Percentiles rank a stretch among this genome's conserved stretches.
Conservation (phyloP, 1,140 invertebrate genomes). For the Bombyx mandarina region DNA sequence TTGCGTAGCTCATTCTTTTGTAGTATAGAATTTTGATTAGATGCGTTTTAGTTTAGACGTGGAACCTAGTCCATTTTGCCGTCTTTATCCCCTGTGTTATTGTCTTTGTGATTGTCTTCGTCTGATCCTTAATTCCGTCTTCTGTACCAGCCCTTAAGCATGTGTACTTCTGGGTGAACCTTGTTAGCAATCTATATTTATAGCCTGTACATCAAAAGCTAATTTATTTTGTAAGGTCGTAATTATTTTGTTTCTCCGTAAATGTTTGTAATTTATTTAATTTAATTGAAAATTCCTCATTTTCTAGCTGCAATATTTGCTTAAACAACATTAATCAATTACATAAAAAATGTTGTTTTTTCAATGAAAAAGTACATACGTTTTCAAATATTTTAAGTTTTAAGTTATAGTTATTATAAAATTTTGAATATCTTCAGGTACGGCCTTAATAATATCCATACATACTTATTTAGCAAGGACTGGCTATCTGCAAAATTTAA, state of each 20-base stretch:
- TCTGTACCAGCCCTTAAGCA: slow-evolving; percentile 32
- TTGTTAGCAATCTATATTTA: slow-evolving; percentile 16
- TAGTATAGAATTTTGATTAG: slow-evolving; percentile 37
- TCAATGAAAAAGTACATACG: no score
- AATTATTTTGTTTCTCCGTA: slow-evolving; percentile 4
- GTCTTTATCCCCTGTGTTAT: slow-evolving; percentile 26
- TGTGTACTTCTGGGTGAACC: slow-evolving; percentile 29
- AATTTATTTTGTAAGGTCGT: slow-evolving; percentile 10
- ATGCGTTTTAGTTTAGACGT: slow-evolving; percentile 26
- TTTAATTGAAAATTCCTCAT: slow-evolving; percentile 7
- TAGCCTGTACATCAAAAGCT: neutral
- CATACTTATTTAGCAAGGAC: no score
- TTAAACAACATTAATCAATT: slow-evolving; percentile 8
- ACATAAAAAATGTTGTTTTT: neutral
- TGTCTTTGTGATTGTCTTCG: slow-evolving; percentile 23
- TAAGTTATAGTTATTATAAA: slow-evolving; percentile 1
- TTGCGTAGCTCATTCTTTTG: slow-evolving; percentile 32
- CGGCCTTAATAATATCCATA: no score
- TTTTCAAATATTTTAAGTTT: neutral
- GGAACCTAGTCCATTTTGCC: slow-evolving; percentile 27
- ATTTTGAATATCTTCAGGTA: slow-evolving; percentile 1
- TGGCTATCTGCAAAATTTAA: no score
- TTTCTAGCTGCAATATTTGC: slow-evolving; percentile 13
- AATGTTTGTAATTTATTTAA: slow-evolving; percentile 8
- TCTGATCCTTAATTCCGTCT: slow-evolving; percentile 6